These are phyloP conservation scores for Semotilus atromaculatus DNA, from an alignment of 2,797 vertebrate species.

Conservation along the genomic window DNA sequence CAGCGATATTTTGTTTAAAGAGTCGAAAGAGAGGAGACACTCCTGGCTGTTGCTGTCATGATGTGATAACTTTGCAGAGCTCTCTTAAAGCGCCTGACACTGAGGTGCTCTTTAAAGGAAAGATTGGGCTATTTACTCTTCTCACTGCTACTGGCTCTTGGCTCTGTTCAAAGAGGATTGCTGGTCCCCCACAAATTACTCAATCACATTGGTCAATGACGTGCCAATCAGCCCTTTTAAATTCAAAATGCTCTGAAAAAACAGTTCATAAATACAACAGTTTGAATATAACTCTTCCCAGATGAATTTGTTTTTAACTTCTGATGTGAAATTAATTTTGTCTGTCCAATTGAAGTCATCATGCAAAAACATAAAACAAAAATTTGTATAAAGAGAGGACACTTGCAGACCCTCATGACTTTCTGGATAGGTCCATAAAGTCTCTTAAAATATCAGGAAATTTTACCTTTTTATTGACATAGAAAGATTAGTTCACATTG, in stretches of 20 bases:
- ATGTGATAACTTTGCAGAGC: slow-evolving; percentile 60
- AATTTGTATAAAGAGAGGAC: neutral
- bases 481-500: neutral
- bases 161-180: slow-evolving; percentile 17
- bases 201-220: neutral
- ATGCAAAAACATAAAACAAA: neutral
- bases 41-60: slow-evolving; percentile 61
- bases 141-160: slow-evolving; percentile 12
- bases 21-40: slow-evolving; percentile 62
- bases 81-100: slow-evolving; percentile 52
- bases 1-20: slow-evolving; percentile 69
- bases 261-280: neutral
- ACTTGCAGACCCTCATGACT: neutral
- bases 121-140: slow-evolving; percentile 59
- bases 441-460: too few relatives aligned
- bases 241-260: neutral
- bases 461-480: neutral
- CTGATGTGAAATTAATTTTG: neutral
- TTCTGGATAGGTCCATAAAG: neutral
- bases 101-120: slow-evolving; percentile 62
- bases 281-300: neutral
- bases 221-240: neutral
- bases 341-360: neutral
- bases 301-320: neutral
- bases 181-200: slow-evolving; percentile 24